These are phyloP conservation scores for Zaprionus kolodkinae DNA, from an alignment of 1,140 invertebrate genomes.

Conservation along the genomic window DNA sequence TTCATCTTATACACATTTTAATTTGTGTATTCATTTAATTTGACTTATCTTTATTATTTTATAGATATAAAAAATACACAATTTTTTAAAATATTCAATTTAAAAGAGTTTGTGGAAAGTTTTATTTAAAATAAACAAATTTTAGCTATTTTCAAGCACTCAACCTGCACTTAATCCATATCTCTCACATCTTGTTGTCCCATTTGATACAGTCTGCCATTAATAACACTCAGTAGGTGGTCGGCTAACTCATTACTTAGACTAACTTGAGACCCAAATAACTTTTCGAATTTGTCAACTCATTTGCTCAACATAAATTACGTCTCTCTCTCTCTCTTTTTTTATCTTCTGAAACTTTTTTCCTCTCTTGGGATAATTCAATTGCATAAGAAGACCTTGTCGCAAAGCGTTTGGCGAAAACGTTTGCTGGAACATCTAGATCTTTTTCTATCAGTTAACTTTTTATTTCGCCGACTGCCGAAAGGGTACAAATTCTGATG, in stretches of 20 bases:
- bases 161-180: neutral
- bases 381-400: slow-evolving; percentile 5
- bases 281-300: slow-evolving; percentile 16
- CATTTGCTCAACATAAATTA: slow-evolving; percentile 4
- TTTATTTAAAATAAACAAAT: neutral
- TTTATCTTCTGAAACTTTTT: neutral
- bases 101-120: neutral
- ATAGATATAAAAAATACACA: too few species aligned
- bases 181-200: neutral
- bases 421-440: slow-evolving; percentile 24
- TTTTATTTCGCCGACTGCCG: slow-evolving; percentile 56
- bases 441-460: slow-evolving; percentile 42
- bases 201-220: neutral
- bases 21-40: too few species aligned
- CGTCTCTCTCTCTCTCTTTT: neutral
- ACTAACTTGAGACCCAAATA: neutral
- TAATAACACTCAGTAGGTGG: neutral
- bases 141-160: neutral
- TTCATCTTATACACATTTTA: too few species aligned
- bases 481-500: slow-evolving; percentile 71
- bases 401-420: slow-evolving; percentile 9
- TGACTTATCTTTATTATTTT: too few species aligned
- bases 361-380: neutral
- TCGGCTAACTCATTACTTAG: neutral
- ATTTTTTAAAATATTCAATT: too few species aligned